phyloP scores from a whole-genome alignment of 2,113 vertebrate species.

The Platichthys flesus region DNA sequence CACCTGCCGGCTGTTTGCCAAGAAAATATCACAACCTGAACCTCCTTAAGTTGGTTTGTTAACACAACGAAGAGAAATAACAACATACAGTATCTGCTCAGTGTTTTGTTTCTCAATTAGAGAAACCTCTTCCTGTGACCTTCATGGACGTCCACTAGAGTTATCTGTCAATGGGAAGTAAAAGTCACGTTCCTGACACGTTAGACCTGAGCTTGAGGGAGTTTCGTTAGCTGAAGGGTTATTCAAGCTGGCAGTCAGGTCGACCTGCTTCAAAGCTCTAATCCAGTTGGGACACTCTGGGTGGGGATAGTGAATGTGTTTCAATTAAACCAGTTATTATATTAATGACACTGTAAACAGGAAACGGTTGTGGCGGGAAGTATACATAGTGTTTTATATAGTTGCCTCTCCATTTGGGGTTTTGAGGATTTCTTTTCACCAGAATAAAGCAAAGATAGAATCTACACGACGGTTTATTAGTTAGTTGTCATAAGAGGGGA shows the following conservation, averaged over 20 bases:
- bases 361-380: background rate
- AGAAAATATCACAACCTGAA: background rate
- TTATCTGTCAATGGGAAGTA: too few relatives aligned
- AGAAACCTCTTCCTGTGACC: background rate
- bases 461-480: background rate
- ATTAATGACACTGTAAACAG: background rate
- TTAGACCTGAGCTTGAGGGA: slow-evolving; percentile 11
- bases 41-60: too few relatives aligned
- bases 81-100: too few relatives aligned
- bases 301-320: background rate
- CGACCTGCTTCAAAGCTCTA: slow-evolving; percentile 9
- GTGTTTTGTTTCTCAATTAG: background rate
- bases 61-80: too few relatives aligned
- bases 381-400: background rate
- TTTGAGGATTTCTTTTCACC: background rate
- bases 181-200: background rate
- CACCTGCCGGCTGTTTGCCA: background rate
- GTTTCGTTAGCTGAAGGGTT: background rate
- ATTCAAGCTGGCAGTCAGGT: background rate
- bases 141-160: background rate
- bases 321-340: slow-evolving; percentile 10
- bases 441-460: background rate
- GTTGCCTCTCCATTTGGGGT: too few relatives aligned
- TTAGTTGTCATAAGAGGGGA: background rate
- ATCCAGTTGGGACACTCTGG: background rate